Conservation (phyloP, 2,888 invertebrate species). For the Pseudococcus jackbeardsleyi region DNA sequence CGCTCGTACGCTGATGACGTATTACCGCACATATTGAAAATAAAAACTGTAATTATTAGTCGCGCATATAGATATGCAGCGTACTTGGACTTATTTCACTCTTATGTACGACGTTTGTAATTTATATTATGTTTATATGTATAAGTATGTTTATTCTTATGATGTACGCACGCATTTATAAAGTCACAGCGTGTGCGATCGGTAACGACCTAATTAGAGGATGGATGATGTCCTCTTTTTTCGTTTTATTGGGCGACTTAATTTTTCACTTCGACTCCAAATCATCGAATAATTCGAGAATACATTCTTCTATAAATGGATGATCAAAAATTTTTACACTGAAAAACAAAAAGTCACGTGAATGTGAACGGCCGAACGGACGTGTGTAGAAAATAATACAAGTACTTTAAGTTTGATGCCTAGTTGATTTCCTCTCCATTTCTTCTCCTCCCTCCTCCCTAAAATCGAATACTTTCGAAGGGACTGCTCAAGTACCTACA, state of each 20-base stretch:
- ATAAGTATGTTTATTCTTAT: neutral
- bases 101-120: no score
- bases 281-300: no score
- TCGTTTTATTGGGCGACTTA: neutral
- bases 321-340: no score
- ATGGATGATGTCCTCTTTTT: neutral
- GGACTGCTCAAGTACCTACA: neutral
- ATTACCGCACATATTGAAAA: neutral
- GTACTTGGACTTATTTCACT: neutral
- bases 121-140: neutral
- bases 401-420: no score
- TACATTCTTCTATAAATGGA: no score
- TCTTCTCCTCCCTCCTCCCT: no score
- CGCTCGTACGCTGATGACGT: neutral
- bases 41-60: neutral
- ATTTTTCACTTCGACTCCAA: neutral
- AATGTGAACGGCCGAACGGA: no score
- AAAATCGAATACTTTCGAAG: no score
- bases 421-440: no score
- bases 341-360: no score
- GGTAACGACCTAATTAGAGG: constrained; percentile 14
- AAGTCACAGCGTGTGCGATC: neutral
- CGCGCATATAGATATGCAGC: neutral
- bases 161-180: neutral
- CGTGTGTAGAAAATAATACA: no score